Base-by-base conservation (phyloP, 2,113 vertebrate genomes). In the Prionailurus viverrinus region DNA sequence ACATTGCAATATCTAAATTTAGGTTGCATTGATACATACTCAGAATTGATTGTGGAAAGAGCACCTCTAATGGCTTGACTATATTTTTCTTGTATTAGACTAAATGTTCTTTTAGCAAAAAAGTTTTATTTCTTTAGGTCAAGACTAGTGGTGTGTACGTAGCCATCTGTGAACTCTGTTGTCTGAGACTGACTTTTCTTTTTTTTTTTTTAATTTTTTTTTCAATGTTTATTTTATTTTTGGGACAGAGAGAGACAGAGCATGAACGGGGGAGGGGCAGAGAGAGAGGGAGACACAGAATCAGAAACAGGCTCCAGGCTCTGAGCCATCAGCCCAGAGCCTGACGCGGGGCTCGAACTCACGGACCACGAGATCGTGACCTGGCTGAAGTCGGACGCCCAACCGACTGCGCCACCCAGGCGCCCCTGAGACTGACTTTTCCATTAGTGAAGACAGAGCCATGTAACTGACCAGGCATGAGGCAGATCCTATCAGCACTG, bases 41-140 rank as follows among this genome's bases (percentile, higher is more conserved):
- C 63, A 31, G 65, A 96, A 81, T 16, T 53, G 36, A 85, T 80
- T 88, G 51, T 84, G 36, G 84, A 89, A 91, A 95, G 36, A 94
- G 68, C 48, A 79, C 61, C 68, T 69, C 36, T 76, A 74, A 69
- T 53, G 7, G 14, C 27, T 68, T n/a, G 4, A 71, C 33, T 79
- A n/a, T 68, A n/a, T 25, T 25, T 63, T 91, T 89, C 39, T 93
- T 89, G 9, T 65, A 74, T 55, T 86, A 92, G 1, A 45, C 45
- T 19, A 15, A 73, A 74, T 63, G 13, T 41, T 76, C 33, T 33
- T 53, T 61, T 55, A 76, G 61, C 33, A 53, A 91, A 74, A 89
- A 41, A 73, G 41, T 68, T 63, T 79, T 96, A 29, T 16, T 81
- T 84, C 90, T 85, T 92, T 53, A 82, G 33, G 36, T 23, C 1